These are phyloP conservation scores for Leptonema lineaticorne DNA, from an alignment of 1,140 invertebrate genomes.

Conservation along the genomic window DNA sequence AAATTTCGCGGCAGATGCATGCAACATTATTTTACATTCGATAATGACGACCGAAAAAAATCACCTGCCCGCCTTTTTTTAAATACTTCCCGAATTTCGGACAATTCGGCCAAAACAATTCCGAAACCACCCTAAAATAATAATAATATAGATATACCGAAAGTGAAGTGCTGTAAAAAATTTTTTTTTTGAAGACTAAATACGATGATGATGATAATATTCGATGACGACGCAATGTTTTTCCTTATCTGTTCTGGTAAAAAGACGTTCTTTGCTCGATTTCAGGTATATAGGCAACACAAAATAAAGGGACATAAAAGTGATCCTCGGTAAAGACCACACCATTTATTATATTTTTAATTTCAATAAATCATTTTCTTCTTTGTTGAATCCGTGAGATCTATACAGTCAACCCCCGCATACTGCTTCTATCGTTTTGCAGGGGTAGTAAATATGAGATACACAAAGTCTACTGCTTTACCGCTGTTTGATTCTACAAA, in stretches of 20 bases:
- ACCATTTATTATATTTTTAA: conserved; percentile 44
- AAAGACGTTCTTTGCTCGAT: not conserved
- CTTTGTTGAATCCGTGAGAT: conserved; percentile 41
- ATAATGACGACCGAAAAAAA: not conserved
- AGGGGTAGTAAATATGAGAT: no score
- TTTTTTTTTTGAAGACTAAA: not conserved
- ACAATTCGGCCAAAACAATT: not conserved
- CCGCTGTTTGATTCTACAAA: no score
- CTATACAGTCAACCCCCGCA: conserved; percentile 27
- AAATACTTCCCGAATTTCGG: no score
- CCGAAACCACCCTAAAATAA: not conserved
- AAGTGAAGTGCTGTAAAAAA: not conserved
- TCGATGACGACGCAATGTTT: conserved; percentile 2
- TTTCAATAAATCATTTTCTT: conserved; percentile 43
- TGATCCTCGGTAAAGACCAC: conserved; percentile 39
- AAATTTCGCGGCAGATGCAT: conserved; percentile 9
- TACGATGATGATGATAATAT: not conserved
- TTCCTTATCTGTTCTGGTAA: conserved; percentile 21
- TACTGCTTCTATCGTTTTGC: no score
- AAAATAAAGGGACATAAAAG: conserved; percentile 41
- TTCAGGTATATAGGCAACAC: conserved; percentile 39
- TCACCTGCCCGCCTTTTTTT: conserved; percentile 11
- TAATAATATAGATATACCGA: not conserved
- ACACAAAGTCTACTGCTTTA: no score
- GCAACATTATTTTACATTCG: not conserved